phyloP scores from a whole-genome alignment of 2,888 invertebrate genomes.

The Oligia strigilis region DNA sequence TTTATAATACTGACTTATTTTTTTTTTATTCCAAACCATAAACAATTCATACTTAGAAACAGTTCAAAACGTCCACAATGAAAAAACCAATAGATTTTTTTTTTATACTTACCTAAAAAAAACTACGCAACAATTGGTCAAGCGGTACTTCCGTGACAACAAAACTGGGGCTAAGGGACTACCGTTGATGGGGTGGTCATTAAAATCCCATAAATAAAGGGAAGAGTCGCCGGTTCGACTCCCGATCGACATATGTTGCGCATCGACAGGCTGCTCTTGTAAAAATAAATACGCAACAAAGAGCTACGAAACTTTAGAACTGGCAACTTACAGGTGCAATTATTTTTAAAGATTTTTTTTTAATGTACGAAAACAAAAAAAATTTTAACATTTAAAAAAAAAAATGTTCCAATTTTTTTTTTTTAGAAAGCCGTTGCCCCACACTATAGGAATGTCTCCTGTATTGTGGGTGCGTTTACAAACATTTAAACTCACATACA shows the following conservation, averaged over 20 bases:
- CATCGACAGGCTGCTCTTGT: slow-evolving; percentile 78
- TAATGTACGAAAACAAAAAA: no score
- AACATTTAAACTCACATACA: no score
- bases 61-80: neutral
- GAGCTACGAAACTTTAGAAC: slow-evolving; percentile 54
- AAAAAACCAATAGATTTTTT: neutral
- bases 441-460: no score
- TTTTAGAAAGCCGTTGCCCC: no score
- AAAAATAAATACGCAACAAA: slow-evolving; percentile 73
- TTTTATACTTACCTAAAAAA: slow-evolving; percentile 26
- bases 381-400: no score
- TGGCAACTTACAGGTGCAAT: neutral
- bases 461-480: no score
- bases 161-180: slow-evolving; percentile 64
- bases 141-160: slow-evolving; percentile 66
- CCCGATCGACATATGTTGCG: slow-evolving; percentile 84
- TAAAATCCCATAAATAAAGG: slow-evolving; percentile 88
- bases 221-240: slow-evolving; percentile 73
- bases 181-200: slow-evolving; percentile 80
- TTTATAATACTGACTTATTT: neutral
- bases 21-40: neutral
- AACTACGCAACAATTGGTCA: slow-evolving; percentile 58
- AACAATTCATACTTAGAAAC: neutral
- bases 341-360: neutral
- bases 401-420: no score